These are phyloP conservation scores for Pseudomyrmex gracilis DNA, from an alignment of 1,140 invertebrate genomes.

Conservation along the genomic window DNA sequence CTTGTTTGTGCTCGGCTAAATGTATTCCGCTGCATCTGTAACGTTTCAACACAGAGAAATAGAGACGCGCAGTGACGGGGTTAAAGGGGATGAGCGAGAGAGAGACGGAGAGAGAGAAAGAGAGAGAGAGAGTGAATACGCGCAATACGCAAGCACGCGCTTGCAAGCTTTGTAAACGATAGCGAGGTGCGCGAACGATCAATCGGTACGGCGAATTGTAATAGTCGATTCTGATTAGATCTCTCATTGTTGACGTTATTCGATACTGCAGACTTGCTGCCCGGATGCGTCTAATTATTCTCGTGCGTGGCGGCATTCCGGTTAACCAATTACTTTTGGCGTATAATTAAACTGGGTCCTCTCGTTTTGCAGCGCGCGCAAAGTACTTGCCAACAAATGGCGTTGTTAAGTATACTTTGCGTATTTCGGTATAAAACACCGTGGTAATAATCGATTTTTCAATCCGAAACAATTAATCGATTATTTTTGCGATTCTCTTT, in stretches of 20 bases:
- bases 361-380: constrained; percentile 6
- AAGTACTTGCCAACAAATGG: constrained; percentile 25
- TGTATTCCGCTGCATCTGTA: constrained; percentile 65
- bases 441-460: neutral
- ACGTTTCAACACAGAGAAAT: constrained; percentile 70
- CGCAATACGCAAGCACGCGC: constrained; percentile 68
- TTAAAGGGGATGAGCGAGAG: constrained; percentile 45
- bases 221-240: constrained; percentile 76
- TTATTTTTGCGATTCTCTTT: no score
- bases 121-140: constrained; percentile 22
- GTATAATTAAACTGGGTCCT: constrained; percentile 60
- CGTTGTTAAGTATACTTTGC: neutral
- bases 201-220: constrained; percentile 75
- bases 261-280: constrained; percentile 69
- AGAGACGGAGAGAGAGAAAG: neutral
- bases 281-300: constrained; percentile 71
- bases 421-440: no score
- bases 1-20: constrained; percentile 67
- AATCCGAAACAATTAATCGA: neutral
- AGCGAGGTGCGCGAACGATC: constrained; percentile 67
- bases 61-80: constrained; percentile 43
- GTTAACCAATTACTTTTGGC: constrained; percentile 61
- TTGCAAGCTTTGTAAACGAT: constrained; percentile 76
- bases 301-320: constrained; percentile 47
- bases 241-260: constrained; percentile 75